These are phyloP conservation scores for Hirtodrosophila alboralis DNA, from an alignment of 2,888 invertebrate species.

Conservation along the genomic window DNA sequence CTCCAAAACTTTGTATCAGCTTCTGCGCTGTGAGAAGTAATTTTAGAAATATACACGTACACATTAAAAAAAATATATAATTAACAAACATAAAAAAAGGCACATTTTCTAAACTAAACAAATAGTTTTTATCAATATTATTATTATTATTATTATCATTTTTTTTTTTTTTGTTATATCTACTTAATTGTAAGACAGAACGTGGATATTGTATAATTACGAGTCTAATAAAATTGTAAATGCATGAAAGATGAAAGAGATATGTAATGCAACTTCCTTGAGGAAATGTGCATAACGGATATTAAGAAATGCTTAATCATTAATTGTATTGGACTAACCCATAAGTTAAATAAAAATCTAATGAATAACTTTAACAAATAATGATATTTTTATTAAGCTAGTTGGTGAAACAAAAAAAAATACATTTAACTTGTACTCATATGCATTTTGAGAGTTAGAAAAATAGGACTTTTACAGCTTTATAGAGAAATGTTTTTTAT, in stretches of 20 bases:
- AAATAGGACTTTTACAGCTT: too few relatives aligned
- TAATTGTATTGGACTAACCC: conserved; percentile 58
- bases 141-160: conserved; percentile 6
- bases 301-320: conserved; percentile 54
- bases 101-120: conserved; percentile 23
- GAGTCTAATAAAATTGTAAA: conserved; percentile 40
- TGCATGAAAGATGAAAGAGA: conserved; percentile 25
- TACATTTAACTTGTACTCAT: too few relatives aligned
- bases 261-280: conserved; percentile 3
- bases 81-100: conserved; percentile 2
- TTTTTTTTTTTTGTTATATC: conserved; percentile 27
- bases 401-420: too few relatives aligned
- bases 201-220: conserved; percentile 34
- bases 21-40: conserved; percentile 41
- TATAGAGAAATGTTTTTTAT: too few relatives aligned
- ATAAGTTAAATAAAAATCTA: conserved; percentile 66
- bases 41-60: conserved; percentile 34
- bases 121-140: conserved; percentile 26
- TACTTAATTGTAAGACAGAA: conserved; percentile 31
- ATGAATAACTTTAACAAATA: conserved; percentile 43
- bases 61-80: conserved; percentile 2
- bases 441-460: too few relatives aligned
- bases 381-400: neutral
- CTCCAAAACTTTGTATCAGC: conserved; percentile 40
- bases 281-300: conserved; percentile 21